These are phyloP conservation scores for Branchipolynoe longqiensis DNA, from an alignment of 2,888 invertebrate species.

Conservation along the genomic window DNA sequence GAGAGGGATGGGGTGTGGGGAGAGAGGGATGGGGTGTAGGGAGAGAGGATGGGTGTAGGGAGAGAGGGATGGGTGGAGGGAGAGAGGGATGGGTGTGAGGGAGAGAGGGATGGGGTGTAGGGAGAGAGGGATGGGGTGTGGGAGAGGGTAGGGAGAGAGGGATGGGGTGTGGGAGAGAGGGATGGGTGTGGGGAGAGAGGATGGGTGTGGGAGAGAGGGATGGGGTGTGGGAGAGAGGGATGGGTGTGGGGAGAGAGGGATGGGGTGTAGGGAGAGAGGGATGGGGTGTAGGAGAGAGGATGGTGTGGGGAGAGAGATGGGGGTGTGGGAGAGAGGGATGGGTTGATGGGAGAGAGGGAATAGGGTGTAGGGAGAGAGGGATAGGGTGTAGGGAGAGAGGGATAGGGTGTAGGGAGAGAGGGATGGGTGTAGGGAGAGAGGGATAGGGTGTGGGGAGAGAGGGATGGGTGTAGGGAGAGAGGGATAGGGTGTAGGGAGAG, in stretches of 20 bases:
- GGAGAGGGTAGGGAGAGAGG: background rate
- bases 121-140: background rate
- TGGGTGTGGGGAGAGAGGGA: too few relatives aligned
- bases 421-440: background rate
- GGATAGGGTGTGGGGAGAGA: background rate
- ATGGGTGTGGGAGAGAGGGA: background rate
- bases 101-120: background rate
- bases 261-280: too few relatives aligned
- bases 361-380: background rate
- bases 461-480: too few relatives aligned
- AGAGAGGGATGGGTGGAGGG: background rate
- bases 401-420: background rate
- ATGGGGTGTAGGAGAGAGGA: background rate
- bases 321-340: background rate
- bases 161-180: background rate
- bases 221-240: background rate
- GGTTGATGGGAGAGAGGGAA: background rate
- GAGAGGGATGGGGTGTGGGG: too few relatives aligned
- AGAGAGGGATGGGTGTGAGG: background rate
- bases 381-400: background rate
- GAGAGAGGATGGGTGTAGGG: background rate
- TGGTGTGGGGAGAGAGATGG: background rate
- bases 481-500: too few relatives aligned
- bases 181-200: background rate
- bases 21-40: too few relatives aligned